Evolutionary conservation across 1,140 invertebrate species (phyloP).

Genomic region (Lamellibrachia luymesi): DNA sequence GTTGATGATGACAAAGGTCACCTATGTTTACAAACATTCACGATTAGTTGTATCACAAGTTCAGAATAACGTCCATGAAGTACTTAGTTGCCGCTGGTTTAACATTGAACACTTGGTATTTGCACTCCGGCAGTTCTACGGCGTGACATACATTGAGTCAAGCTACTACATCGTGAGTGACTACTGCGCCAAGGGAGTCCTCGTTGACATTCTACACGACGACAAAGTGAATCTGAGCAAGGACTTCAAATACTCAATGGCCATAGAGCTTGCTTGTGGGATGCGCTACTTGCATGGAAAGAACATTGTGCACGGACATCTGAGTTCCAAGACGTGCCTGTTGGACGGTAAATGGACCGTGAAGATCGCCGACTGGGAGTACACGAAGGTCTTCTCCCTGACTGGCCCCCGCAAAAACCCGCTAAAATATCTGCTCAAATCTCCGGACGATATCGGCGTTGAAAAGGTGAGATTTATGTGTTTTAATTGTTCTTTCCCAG

Average conservation of each 20-base stretch:
- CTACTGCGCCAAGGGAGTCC: slow-evolving; percentile 34
- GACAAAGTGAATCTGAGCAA: slow-evolving; percentile 36
- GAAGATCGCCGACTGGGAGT: slow-evolving; percentile 44
- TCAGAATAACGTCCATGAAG: no score
- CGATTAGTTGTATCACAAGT: no score
- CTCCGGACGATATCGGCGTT: neutral
- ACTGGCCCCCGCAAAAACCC: neutral
- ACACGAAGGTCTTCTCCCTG: slow-evolving; percentile 22
- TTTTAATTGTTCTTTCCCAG: no score
- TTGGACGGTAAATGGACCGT: slow-evolving; percentile 45
- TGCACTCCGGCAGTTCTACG: slow-evolving; percentile 38
- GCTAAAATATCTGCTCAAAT: neutral
- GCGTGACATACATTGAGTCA: slow-evolving; percentile 35
- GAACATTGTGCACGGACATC: slow-evolving; percentile 39
- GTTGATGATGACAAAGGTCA: neutral
- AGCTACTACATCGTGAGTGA: slow-evolving; percentile 35
- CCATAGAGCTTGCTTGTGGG: slow-evolving; percentile 37
- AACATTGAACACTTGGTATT: slow-evolving; percentile 22
- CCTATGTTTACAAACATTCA: no score
- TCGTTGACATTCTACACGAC: slow-evolving; percentile 40
- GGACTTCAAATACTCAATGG: slow-evolving; percentile 38
- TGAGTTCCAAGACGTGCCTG: slow-evolving; percentile 37
- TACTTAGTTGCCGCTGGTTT: no score
- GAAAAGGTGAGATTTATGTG: neutral
- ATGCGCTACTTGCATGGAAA: slow-evolving; percentile 41